Base-by-base conservation (phyloP, 2,888 invertebrate species). In the Salticus scenicus region DNA sequence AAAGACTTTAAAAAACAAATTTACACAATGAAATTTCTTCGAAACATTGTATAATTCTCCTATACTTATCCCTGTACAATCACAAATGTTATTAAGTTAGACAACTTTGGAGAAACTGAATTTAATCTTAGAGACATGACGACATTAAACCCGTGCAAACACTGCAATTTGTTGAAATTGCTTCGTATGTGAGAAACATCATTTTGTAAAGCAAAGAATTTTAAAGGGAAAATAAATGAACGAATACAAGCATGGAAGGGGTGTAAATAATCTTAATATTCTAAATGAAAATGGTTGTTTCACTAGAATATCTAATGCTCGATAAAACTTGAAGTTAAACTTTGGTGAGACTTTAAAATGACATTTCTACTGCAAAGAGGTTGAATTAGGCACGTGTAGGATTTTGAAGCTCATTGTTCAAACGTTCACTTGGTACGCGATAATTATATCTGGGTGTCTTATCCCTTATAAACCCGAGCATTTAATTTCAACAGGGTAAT, bases 211-310 rank as follows among this genome's bases (percentile, higher is more conserved):
- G 72, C 66, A 72, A 72, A 76, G 76, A 83, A 71, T 47, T 82
- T 76, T 71, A 76, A 83, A 77, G 73, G 47, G 72, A 77, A 77
- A 77, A 84, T 84, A 77, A 84, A 77, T 73, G 51, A 42, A 27
- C 69, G 57, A 69, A 20, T 33, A 57, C 47, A 51, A 69, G 51
- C 24, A 51, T n/a, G 72, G 57, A 33, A 57, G 33, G 57, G 31
- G 67, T 66, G 83, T 84, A 57, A 73, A 77, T 84, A 84, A 84
- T 84, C 83, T 77, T 84, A 84, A 84, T 77, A 77, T 84, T 77
- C 73, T 77, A 69, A 78, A 84, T 77, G 76, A 73, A 77, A 73
- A 78, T 20, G 73, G 37, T 67, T 73, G 76, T 77, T 69, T 73
- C 71, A 67, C 72, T 57, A 84, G 83, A 84, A 84, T 84, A 73